Conservation (phyloP, 2,797 vertebrate genomes). For the Erithacus rubecula region DNA sequence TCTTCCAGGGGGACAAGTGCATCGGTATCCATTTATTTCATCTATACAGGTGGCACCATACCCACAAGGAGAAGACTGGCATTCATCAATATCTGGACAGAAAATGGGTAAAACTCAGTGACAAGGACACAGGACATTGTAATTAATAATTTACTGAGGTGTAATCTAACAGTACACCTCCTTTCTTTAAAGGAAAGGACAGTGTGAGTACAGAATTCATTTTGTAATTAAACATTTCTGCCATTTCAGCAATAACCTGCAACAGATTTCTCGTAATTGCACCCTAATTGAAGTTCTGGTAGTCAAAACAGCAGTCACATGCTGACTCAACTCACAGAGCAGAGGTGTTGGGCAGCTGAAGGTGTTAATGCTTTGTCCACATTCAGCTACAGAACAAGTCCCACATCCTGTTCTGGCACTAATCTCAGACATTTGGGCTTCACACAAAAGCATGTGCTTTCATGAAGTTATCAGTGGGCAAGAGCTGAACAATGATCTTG, state of each 20-base stretch:
- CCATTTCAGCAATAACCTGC: background rate
- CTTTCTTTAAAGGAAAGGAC: background rate
- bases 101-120: background rate
- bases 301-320: background rate
- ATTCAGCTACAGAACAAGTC: background rate
- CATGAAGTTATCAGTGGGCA: background rate
- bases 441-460: background rate
- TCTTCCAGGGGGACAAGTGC: conserved; percentile 87
- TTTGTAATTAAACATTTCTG: background rate
- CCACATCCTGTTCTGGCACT: background rate
- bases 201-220: background rate
- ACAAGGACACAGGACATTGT: background rate
- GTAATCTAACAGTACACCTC: background rate
- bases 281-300: background rate
- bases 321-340: background rate
- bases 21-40: conserved; percentile 89
- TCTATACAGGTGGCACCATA: conserved; percentile 92
- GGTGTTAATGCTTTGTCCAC: background rate
- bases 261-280: background rate
- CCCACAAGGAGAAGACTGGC: conserved; percentile 91
- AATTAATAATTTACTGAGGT: background rate
- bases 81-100: conserved; percentile 90
- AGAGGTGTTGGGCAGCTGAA: background rate
- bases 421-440: background rate
- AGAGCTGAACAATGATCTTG: background rate